A percentile compares a stretch with the other conserved stretches of the same genome.
phyloP scores from a whole-genome alignment of 2,888 invertebrate genomes.

The Andrena hattorfiana region DNA sequence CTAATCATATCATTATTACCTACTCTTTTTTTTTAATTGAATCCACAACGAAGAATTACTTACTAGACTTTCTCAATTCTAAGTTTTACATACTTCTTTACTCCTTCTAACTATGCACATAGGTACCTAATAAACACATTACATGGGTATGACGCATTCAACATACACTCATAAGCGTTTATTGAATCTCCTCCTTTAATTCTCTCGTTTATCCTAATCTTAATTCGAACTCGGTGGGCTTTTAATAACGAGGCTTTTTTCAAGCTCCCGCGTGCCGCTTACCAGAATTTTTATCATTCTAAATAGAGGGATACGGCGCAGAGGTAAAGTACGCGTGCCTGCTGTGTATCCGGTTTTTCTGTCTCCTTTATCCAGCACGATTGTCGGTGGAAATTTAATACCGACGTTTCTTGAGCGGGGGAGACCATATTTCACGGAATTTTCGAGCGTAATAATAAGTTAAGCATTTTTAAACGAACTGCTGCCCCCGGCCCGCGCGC shows the following conservation, averaged over 20 bases:
- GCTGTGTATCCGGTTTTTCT: background rate
- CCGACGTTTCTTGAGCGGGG: background rate
- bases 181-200: constrained; percentile 4
- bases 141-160: background rate
- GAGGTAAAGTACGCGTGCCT: background rate
- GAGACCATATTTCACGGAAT: constrained; percentile 17
- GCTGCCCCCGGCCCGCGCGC: background rate
- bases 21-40: too few relatives aligned
- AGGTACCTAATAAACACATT: too few relatives aligned
- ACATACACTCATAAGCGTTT: constrained; percentile 20
- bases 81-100: too few relatives aligned
- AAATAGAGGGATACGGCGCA: background rate
- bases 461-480: constrained; percentile 36
- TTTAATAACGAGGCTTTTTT: constrained; percentile 17
- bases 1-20: too few relatives aligned
- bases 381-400: constrained; percentile 27
- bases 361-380: constrained; percentile 5
- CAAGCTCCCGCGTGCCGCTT: background rate
- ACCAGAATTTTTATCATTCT: constrained; percentile 1
- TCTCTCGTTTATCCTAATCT: constrained; percentile 19
- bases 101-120: too few relatives aligned
- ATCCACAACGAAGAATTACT: too few relatives aligned
- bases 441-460: constrained; percentile 38
- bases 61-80: too few relatives aligned
- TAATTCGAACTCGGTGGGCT: background rate